Evolutionary conservation across 2,888 invertebrate species (phyloP).

Genomic region (Lucinisca nassula): DNA sequence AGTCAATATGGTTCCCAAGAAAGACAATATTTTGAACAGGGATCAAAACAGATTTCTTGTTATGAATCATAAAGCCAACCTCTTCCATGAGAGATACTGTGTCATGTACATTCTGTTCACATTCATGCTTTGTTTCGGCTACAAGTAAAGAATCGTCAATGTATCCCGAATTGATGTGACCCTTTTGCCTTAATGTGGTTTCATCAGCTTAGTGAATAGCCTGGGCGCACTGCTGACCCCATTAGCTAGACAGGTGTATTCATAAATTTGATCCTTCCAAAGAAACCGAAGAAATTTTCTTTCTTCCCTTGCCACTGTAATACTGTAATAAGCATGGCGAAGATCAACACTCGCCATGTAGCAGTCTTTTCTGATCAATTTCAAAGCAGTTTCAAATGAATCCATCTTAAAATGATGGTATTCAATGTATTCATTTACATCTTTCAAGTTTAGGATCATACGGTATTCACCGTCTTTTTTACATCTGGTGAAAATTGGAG

Average conservation of each 20-base stretch:
- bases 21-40: no score
- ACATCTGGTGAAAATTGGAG: no score
- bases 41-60: no score
- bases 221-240: background rate
- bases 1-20: no score
- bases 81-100: no score
- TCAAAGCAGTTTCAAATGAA: conserved; percentile 43
- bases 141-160: conserved; percentile 65
- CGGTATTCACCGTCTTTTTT: no score
- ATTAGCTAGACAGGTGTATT: conserved; percentile 55
- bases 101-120: conserved; percentile 19
- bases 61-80: background rate
- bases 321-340: conserved; percentile 65
- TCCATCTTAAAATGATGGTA: conserved; percentile 68
- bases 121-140: background rate
- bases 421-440: conserved; percentile 41
- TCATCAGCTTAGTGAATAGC: conserved; percentile 68
- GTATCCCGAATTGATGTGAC: conserved; percentile 3
- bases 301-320: conserved; percentile 40
- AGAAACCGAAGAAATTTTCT: conserved; percentile 44
- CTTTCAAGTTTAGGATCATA: no score
- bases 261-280: conserved; percentile 42
- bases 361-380: conserved; percentile 41
- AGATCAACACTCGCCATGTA: conserved; percentile 66
- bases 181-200: conserved; percentile 36